Percentiles rank a stretch among this genome's conserved stretches.
phyloP scores from a whole-genome alignment of 2,888 invertebrate genomes.

The Hymenopus coronatus region DNA sequence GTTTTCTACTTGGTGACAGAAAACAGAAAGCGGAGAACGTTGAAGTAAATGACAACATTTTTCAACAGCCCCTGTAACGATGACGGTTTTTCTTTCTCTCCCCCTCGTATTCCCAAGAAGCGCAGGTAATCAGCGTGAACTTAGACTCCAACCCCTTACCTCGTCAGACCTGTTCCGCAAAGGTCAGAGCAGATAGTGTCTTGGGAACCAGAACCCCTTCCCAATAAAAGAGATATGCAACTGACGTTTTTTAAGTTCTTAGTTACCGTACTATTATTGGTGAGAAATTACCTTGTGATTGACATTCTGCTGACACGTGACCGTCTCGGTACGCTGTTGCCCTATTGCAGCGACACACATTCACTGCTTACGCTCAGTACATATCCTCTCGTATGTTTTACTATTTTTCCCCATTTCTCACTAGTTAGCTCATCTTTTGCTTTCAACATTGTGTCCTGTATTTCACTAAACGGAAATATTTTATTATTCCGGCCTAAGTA shows the following conservation, averaged over 20 bases:
- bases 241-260: not conserved
- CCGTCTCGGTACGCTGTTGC: no score
- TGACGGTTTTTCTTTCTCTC: not conserved
- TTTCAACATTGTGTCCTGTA: no score
- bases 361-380: no score
- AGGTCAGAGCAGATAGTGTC: not conserved
- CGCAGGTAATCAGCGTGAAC: not conserved
- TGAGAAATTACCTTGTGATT: no score
- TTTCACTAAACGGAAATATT: no score
- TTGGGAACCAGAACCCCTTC: not conserved
- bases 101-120: not conserved
- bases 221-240: not conserved
- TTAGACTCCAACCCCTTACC: not conserved
- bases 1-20: not conserved
- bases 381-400: no score
- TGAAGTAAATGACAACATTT: not conserved
- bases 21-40: not conserved
- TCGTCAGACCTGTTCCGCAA: not conserved
- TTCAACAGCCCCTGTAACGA: not conserved
- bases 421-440: no score
- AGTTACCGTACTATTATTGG: not conserved
- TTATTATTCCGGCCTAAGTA: no score
- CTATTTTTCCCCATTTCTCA: no score
- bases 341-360: no score
- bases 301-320: no score